Evolutionary conservation across 2,797 vertebrate genomes (phyloP).

Genomic region (Buphagus erythrorhynchus): DNA sequence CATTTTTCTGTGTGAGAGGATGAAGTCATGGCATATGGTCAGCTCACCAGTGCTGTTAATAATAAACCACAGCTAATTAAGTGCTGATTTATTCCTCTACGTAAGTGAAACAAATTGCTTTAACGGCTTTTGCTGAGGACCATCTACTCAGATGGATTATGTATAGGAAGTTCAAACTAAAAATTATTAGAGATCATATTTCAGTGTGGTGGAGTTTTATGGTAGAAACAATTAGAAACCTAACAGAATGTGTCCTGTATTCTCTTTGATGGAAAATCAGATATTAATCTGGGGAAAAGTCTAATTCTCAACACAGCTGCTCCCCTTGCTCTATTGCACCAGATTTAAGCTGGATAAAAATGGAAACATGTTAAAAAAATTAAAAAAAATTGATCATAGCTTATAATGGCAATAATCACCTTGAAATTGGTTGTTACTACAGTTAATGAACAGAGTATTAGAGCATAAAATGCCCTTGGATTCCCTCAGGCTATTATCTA

Average conservation of each 20-base stretch:
- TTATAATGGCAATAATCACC: conserved; percentile 82
- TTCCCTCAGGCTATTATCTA: conserved; percentile 73
- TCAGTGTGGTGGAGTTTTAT: conserved; percentile 77
- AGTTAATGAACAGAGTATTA: conserved; percentile 75
- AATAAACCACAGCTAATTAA: conserved; percentile 83
- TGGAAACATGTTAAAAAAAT: conserved; percentile 61
- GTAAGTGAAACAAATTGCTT: conserved; percentile 83
- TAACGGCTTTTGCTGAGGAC: conserved; percentile 77
- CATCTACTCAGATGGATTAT: conserved; percentile 80
- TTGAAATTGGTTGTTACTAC: conserved; percentile 81
- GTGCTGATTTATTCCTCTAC: conserved; percentile 80
- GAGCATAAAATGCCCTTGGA: conserved; percentile 57
- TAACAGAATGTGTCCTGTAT: conserved; percentile 79
- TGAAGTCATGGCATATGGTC: conserved; percentile 84
- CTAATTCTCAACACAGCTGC: conserved; percentile 78
- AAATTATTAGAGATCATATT: conserved; percentile 79
- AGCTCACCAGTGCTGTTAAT: conserved; percentile 79
- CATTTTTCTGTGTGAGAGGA: conserved; percentile 78
- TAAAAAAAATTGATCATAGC: conserved; percentile 79
- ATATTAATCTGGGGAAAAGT: conserved; percentile 79
- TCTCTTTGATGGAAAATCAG: conserved; percentile 80
- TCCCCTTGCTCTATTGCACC: conserved; percentile 67
- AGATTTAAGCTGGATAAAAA: conserved; percentile 69
- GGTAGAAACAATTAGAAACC: conserved; percentile 81
- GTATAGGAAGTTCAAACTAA: conserved; percentile 79